Conservation (phyloP, 2,113 vertebrate species). For the Abramis brama region DNA sequence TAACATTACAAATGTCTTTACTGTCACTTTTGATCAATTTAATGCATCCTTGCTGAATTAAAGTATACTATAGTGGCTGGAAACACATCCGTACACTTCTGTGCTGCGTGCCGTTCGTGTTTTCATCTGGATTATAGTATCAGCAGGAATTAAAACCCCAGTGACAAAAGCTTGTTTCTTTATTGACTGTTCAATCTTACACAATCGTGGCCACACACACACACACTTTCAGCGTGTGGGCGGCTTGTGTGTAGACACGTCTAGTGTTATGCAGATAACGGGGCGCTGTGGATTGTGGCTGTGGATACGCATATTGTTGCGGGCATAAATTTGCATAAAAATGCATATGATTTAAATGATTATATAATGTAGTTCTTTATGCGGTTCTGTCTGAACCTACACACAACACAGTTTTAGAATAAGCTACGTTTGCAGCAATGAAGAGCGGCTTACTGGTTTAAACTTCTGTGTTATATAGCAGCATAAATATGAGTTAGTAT, state of each 20-base stretch:
- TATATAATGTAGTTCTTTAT: constrained; percentile 21
- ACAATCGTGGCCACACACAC: neutral
- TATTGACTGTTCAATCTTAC: constrained; percentile 44
- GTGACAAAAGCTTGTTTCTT: constrained; percentile 29
- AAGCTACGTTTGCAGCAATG: neutral
- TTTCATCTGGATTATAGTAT: constrained; percentile 44
- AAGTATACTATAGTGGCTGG: neutral
- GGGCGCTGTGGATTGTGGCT: neutral
- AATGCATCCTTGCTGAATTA: too few species aligned
- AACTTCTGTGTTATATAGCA: neutral
- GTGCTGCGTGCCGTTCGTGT: constrained; percentile 5
- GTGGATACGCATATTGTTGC: neutral
- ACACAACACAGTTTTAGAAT: neutral
- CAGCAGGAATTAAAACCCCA: constrained; percentile 32
- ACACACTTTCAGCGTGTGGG: neutral
- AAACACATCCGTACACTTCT: neutral
- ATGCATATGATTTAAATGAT: constrained; percentile 17
- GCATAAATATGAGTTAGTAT: neutral
- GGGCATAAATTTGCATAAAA: constrained; percentile 21
- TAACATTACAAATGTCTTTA: too few species aligned
- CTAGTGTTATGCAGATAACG: neutral
- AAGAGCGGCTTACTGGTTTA: neutral
- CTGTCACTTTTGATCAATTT: too few species aligned
- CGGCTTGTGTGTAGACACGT: constrained; percentile 2
- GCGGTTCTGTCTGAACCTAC: neutral